phyloP scores from a whole-genome alignment of 2,113 vertebrate genomes.

The Camelus dromedarius region DNA sequence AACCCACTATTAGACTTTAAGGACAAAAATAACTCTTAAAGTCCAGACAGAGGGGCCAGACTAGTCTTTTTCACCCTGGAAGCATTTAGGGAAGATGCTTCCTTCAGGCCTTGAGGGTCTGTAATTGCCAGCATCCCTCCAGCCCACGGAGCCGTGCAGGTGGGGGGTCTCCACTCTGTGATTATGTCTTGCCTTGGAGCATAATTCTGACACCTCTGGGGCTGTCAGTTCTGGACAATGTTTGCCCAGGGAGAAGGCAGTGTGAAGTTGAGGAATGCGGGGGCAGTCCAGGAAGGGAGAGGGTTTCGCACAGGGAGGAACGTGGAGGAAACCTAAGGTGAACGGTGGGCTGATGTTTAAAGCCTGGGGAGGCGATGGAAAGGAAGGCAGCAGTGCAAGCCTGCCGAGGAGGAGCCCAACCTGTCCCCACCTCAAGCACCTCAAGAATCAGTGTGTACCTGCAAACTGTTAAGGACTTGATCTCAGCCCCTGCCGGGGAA shows the following conservation, averaged over 20 bases:
- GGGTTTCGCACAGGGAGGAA: accelerated
- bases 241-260: neutral
- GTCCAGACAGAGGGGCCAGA: constrained; percentile 78
- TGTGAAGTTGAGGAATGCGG: neutral
- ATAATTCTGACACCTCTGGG: neutral
- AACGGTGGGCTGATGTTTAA: neutral
- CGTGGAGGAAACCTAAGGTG: neutral
- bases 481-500: neutral
- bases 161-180: constrained; percentile 72
- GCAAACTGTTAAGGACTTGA: neutral
- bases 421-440: neutral
- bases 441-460: neutral
- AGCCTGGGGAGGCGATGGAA: neutral
- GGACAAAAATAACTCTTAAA: constrained; percentile 86
- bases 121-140: constrained; percentile 83
- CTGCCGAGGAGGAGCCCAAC: neutral
- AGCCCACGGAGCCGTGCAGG: constrained; percentile 58
- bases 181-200: constrained; percentile 65
- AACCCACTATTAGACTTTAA: constrained; percentile 85
- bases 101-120: constrained; percentile 71
- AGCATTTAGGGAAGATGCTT: constrained; percentile 81
- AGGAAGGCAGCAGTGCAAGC: neutral
- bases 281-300: neutral
- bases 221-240: neutral
- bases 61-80: constrained; percentile 83